Conservation (phyloP, 2,888 invertebrate species). For the Caenorhabditis doughertyi region DNA sequence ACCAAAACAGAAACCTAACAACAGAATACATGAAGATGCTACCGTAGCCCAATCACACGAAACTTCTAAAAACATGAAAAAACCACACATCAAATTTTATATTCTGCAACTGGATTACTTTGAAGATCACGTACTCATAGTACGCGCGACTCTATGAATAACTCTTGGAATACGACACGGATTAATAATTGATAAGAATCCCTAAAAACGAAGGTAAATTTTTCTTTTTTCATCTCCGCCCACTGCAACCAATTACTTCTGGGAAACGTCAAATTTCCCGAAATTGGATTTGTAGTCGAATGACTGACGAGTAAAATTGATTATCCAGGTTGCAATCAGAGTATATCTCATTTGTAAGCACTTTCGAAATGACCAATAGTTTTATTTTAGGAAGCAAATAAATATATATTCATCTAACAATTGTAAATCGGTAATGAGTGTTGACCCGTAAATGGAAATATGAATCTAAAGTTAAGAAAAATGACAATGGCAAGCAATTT, state of each 20-base stretch:
- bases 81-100: background rate
- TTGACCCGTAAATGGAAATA: slow-evolving; percentile 40
- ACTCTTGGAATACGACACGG: slow-evolving; percentile 11
- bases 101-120: too few relatives aligned
- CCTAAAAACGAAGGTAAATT: slow-evolving; percentile 9
- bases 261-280: background rate
- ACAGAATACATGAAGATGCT: too few relatives aligned
- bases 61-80: background rate
- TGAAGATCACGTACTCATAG: slow-evolving; percentile 40
- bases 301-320: background rate
- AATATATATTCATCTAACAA: slow-evolving; percentile 12
- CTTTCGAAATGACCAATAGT: background rate
- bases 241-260: background rate
- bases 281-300: background rate
- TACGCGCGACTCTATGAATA: slow-evolving; percentile 8
- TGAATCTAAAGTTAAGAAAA: background rate
- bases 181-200: slow-evolving; percentile 43
- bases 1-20: too few relatives aligned
- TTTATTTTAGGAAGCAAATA: slow-evolving; percentile 10
- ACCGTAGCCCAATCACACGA: too few relatives aligned
- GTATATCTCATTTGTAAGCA: background rate
- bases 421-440: background rate
- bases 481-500: slow-evolving; percentile 43
- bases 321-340: background rate
- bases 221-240: background rate